A percentile compares a stretch with the other conserved stretches of the same genome.
Evolutionary conservation across 2,888 invertebrate species (phyloP).

Genomic region (Suillia variegata): DNA sequence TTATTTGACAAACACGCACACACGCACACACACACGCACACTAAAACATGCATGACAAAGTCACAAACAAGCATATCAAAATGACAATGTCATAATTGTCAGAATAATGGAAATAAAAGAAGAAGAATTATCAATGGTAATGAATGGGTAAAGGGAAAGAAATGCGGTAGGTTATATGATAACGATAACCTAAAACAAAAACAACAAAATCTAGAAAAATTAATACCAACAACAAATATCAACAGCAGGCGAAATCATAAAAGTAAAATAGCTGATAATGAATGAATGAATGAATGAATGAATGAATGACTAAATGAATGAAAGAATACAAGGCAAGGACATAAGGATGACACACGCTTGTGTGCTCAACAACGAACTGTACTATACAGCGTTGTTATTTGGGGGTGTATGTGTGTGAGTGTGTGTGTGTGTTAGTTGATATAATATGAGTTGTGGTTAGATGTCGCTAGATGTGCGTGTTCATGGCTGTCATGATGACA

Average conservation of each 20-base stretch:
- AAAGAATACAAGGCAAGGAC: not conserved
- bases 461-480: too few relatives aligned
- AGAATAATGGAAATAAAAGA: not conserved
- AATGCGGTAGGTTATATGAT: conserved; percentile 1
- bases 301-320: too few relatives aligned
- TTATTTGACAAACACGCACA: not conserved
- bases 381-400: not conserved
- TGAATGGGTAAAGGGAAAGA: not conserved
- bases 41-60: not conserved
- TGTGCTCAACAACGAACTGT: too few relatives aligned
- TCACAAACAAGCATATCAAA: not conserved
- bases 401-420: not conserved
- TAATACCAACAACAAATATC: not conserved
- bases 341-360: not conserved
- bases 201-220: not conserved
- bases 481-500: too few relatives aligned
- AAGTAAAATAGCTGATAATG: not conserved
- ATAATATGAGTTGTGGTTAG: not conserved
- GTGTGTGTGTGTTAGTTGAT: not conserved
- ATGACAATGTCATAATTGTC: conserved; percentile 4
- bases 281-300: too few relatives aligned
- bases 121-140: not conserved
- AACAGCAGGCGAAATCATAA: not conserved
- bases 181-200: not conserved
- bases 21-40: too few relatives aligned